phyloP scores from a whole-genome alignment of 2,797 vertebrate genomes.

The Sebastes oblongus region DNA sequence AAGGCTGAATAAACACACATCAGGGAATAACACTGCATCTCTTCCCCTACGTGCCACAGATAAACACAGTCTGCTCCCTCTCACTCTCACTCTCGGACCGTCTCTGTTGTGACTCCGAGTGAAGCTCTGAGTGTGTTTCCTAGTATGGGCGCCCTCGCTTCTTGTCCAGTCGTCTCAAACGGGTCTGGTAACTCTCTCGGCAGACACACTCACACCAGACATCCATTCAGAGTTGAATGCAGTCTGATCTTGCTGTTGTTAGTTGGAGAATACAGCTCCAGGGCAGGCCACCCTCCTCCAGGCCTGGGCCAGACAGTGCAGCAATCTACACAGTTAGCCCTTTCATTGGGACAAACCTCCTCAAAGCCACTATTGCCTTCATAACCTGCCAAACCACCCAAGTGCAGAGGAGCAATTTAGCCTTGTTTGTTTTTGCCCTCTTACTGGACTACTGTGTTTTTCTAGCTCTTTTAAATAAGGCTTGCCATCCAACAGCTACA shows the following conservation, averaged over 20 bases:
- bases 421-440: slow-evolving; percentile 79
- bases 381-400: slow-evolving; percentile 84
- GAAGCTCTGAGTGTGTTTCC: slow-evolving; percentile 56
- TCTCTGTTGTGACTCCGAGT: slow-evolving; percentile 39
- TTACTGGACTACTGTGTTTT: slow-evolving; percentile 77
- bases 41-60: slow-evolving; percentile 61
- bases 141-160: slow-evolving; percentile 75
- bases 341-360: slow-evolving; percentile 83
- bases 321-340: slow-evolving; percentile 79
- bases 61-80: slow-evolving; percentile 65
- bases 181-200: slow-evolving; percentile 49
- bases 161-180: slow-evolving; percentile 49
- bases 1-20: slow-evolving; percentile 79
- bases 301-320: slow-evolving; percentile 62
- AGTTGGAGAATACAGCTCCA: slow-evolving; percentile 57
- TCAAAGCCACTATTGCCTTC: slow-evolving; percentile 79
- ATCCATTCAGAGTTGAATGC: slow-evolving; percentile 57
- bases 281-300: slow-evolving; percentile 64
- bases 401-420: slow-evolving; percentile 80
- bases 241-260: slow-evolving; percentile 64
- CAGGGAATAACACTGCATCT: slow-evolving; percentile 74
- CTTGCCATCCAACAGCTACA: slow-evolving; percentile 73
- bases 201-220: slow-evolving; percentile 46
- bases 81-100: slow-evolving; percentile 34
- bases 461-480: slow-evolving; percentile 72